A percentile compares a stretch with the other conserved stretches of the same genome.
Conservation (phyloP, 2,797 vertebrate genomes). For the Natrix natrix region DNA sequence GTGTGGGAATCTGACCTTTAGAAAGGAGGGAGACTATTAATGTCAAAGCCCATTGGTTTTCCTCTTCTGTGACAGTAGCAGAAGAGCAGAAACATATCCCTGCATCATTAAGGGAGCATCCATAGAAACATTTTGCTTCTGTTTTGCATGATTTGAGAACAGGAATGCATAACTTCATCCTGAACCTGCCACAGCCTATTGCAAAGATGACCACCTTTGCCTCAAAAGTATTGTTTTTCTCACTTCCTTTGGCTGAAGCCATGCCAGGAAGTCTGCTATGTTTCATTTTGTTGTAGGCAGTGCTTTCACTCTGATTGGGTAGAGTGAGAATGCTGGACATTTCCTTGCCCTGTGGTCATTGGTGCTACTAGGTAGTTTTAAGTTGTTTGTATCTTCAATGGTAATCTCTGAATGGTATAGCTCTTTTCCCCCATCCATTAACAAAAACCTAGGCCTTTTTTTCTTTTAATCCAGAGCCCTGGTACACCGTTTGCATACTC, state of each 20-base stretch:
- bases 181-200: background rate
- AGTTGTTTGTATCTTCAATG: background rate
- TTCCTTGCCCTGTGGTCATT: background rate
- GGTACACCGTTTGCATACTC: background rate
- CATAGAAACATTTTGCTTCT: background rate
- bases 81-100: background rate
- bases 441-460: background rate
- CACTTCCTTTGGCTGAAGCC: background rate
- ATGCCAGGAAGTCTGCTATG: background rate
- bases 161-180: background rate
- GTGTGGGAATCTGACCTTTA: background rate
- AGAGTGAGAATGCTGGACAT: background rate
- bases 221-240: background rate
- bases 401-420: background rate
- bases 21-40: background rate
- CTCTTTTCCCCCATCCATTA: background rate
- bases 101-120: background rate
- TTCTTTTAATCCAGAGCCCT: background rate
- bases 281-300: background rate
- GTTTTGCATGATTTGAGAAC: background rate
- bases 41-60: background rate
- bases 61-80: background rate
- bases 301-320: background rate
- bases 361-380: background rate
- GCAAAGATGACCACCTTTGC: background rate